Conservation (phyloP, 2,113 vertebrate genomes). For the Elephas maximus region DNA sequence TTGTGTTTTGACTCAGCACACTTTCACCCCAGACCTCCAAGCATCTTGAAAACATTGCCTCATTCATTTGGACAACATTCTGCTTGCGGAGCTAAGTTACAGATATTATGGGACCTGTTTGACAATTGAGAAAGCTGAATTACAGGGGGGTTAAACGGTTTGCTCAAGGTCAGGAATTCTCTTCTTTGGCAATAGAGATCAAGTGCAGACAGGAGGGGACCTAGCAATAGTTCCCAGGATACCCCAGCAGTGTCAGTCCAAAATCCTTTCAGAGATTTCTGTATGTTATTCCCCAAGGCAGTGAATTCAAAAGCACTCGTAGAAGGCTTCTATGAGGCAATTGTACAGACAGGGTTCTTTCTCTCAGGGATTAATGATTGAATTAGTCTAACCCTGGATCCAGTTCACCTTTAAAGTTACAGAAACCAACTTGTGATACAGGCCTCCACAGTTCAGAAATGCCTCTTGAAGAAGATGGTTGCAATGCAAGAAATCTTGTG, state of each 20-base stretch:
- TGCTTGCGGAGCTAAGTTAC: slow-evolving; percentile 45
- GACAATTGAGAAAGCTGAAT: slow-evolving; percentile 46
- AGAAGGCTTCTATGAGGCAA: slow-evolving; percentile 32
- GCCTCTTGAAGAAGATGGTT: slow-evolving; percentile 51
- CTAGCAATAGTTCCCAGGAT: slow-evolving; percentile 24
- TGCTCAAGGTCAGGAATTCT: slow-evolving; percentile 46
- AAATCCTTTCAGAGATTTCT: slow-evolving; percentile 59
- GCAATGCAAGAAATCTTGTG: slow-evolving; percentile 65
- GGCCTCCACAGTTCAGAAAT: neutral
- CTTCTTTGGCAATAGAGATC: slow-evolving; percentile 48
- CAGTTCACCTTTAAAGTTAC: slow-evolving; percentile 49
- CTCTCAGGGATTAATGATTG: slow-evolving; percentile 51
- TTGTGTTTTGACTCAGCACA: neutral
- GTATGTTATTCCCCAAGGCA: slow-evolving; percentile 9
- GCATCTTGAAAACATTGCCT: slow-evolving; percentile 15
- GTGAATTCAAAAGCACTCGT: slow-evolving; percentile 33
- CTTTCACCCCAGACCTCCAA: neutral
- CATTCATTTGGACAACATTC: slow-evolving; percentile 26
- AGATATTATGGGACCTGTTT: neutral
- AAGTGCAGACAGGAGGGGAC: slow-evolving; percentile 1
- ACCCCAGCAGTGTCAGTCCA: neutral
- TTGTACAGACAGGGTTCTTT: slow-evolving; percentile 38
- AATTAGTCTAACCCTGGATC: slow-evolving; percentile 54
- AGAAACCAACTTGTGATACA: slow-evolving; percentile 36
- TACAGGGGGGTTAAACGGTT: slow-evolving; percentile 36